Base-by-base conservation (phyloP, 2,113 vertebrate genomes). In the Spilogale gracilis region DNA sequence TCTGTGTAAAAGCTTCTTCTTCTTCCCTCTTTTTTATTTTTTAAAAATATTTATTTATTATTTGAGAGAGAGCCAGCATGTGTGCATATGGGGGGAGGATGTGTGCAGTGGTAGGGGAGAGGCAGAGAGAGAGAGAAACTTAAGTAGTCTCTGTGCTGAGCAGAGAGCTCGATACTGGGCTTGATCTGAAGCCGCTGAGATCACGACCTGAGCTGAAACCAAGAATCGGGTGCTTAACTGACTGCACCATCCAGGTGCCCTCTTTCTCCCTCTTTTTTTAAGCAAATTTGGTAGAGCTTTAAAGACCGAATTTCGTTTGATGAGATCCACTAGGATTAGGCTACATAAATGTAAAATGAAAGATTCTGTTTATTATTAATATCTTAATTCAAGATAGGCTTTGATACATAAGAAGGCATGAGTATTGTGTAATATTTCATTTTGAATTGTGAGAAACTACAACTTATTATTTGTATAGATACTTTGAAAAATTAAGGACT, bases 221-320 rank as follows among this genome's bases (percentile, higher is more conserved):
- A 67, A 67, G 65, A 8, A 6, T n/a, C 32, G 6, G 30, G 30
- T 2, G 6, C 65, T 67, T 67, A 67, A 16, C 6, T 67, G 65
- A 67, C 65, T 67, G 6, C 6, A 32, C 65, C 65, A 67, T 67
- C 32, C 14, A 67, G 65, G 32, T 67, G 30, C 65, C 30, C 65
- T 30, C 3, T 2, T 2, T 61, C 25, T 76, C 56, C 61, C 18
- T 23, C 12, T 96, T 94, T 98, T 92, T 60, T 61, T 14, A 76
- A 74, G 56, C 52, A 92, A 96, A 71, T 96, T 96, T 94, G 56
- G 74, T 95, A 96, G n/a, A 85, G 3, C 69, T 97, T 97, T 60
- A 63, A 91, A 96, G 71, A 12, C 50, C 73, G 84, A 71, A 9
- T n/a, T 97, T 96, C 81, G 14, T 87, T 83, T 93, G 79, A 92